phyloP scores from a whole-genome alignment of 2,113 vertebrate species.

The Lasiurus borealis region DNA sequence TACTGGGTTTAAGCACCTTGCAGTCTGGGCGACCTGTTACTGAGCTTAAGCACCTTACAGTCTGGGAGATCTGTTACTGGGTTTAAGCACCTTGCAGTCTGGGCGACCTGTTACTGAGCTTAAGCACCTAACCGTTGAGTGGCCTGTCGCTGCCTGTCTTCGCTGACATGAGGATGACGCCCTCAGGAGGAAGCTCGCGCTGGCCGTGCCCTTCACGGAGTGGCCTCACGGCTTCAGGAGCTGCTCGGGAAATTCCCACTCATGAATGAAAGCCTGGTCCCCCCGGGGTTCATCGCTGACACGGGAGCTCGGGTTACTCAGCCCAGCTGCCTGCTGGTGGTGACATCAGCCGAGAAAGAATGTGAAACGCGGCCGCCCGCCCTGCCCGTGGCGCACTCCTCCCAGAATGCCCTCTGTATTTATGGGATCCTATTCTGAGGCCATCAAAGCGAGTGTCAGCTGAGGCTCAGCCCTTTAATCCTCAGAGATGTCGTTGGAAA shows the following conservation, averaged over 20 bases:
- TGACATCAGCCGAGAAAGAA: background rate
- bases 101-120: too few species aligned
- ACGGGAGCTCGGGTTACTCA: background rate
- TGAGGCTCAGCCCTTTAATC: slow-evolving; percentile 38
- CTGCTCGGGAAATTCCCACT: background rate
- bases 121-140: too few species aligned
- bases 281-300: background rate
- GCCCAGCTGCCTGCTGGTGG: background rate
- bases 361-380: background rate
- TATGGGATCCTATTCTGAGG: slow-evolving; percentile 55
- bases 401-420: slow-evolving; percentile 40
- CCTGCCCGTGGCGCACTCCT: background rate
- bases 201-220: background rate
- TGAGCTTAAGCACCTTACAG: too few species aligned
- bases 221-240: background rate
- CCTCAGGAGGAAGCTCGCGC: background rate
- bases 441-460: slow-evolving; percentile 56
- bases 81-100: too few species aligned
- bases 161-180: rapidly evolving
- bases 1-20: too few species aligned
- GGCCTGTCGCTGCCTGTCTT: background rate
- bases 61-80: too few species aligned
- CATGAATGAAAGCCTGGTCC: background rate
- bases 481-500: background rate
- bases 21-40: too few species aligned